Conservation (phyloP, 1,140 invertebrate genomes). For the Pachyrhynchus sulphureomaculatus region DNA sequence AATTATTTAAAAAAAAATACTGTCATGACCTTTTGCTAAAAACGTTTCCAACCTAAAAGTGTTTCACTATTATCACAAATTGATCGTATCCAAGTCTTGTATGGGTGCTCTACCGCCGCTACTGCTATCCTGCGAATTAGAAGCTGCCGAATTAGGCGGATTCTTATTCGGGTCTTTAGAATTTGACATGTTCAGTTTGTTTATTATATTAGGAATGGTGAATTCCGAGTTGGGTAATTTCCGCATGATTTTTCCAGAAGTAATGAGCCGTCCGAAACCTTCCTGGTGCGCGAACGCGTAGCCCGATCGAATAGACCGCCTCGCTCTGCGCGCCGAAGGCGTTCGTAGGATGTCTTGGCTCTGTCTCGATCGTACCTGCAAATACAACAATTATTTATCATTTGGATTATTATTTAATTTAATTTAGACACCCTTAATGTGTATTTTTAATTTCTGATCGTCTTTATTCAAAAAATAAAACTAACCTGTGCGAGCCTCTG, state of each 20-base stretch:
- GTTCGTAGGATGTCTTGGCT: conserved; percentile 79
- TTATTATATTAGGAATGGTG: conserved; percentile 55
- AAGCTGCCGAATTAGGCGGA: conserved; percentile 39
- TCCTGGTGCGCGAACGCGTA: conserved; percentile 98
- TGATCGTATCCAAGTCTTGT: conserved; percentile 67
- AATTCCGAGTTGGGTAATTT: conserved; percentile 70
- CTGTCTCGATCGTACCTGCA: conserved; percentile 59
- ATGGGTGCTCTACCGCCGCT: conserved; percentile 55
- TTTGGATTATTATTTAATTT: too few species aligned
- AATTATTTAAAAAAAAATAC: not conserved
- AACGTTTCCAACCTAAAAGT: not conserved
- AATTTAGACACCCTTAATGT: too few species aligned
- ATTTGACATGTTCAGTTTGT: conserved; percentile 47
- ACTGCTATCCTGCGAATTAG: conserved; percentile 54
- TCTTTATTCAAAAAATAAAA: too few species aligned
- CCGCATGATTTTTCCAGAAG: conserved; percentile 96
- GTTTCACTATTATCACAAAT: conserved; percentile 52
- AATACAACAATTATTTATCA: conserved; percentile 1
- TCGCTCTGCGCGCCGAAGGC: conserved; percentile 79
- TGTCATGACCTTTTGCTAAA: conserved; percentile 14
- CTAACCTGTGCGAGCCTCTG: conserved; percentile 65
- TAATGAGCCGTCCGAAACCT: conserved; percentile 97
- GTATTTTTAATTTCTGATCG: too few species aligned
- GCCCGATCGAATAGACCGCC: conserved; percentile 90
- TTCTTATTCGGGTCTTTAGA: conserved; percentile 33